Evolutionary conservation across 2,797 vertebrate species (phyloP).

Genomic region (Hypotaenidia philippensis): DNA sequence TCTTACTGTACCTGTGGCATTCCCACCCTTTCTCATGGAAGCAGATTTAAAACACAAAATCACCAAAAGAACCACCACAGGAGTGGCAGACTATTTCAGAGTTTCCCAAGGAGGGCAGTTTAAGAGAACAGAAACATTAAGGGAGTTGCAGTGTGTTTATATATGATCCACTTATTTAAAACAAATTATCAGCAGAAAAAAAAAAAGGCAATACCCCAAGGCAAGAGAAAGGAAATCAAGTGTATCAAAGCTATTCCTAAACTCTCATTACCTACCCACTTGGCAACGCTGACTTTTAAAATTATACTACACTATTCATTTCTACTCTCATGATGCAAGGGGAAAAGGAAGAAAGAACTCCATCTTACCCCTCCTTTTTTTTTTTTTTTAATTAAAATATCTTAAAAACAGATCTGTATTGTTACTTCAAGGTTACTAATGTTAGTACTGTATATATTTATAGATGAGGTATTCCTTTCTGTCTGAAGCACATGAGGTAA

Average conservation of each 20-base stretch:
- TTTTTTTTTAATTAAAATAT: slow-evolving; percentile 46
- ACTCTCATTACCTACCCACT: slow-evolving; percentile 19
- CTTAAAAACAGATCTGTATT: slow-evolving; percentile 73
- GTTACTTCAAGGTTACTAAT: slow-evolving; percentile 69
- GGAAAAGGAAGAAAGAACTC: background rate
- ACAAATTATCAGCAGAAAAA: background rate
- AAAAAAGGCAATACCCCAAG: background rate
- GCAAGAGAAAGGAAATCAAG: slow-evolving; percentile 53
- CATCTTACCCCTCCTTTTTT: background rate
- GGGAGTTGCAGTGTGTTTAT: background rate
- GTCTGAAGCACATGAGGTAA: slow-evolving; percentile 70
- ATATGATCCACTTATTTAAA: slow-evolving; percentile 14
- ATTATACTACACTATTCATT: background rate
- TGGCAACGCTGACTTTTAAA: slow-evolving; percentile 58
- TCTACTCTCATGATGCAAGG: background rate
- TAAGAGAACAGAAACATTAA: background rate
- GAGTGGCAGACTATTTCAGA: background rate
- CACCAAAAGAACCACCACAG: background rate
- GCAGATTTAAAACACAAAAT: background rate
- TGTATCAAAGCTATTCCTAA: slow-evolving; percentile 48
- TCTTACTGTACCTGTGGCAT: background rate
- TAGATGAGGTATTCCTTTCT: slow-evolving; percentile 72
- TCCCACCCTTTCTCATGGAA: background rate
- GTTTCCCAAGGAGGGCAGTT: background rate
- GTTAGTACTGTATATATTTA: slow-evolving; percentile 54